Percentiles rank a stretch among this genome's conserved stretches.
phyloP scores from a whole-genome alignment of 2,888 invertebrate genomes.

The Mesochorus sp. region DNA sequence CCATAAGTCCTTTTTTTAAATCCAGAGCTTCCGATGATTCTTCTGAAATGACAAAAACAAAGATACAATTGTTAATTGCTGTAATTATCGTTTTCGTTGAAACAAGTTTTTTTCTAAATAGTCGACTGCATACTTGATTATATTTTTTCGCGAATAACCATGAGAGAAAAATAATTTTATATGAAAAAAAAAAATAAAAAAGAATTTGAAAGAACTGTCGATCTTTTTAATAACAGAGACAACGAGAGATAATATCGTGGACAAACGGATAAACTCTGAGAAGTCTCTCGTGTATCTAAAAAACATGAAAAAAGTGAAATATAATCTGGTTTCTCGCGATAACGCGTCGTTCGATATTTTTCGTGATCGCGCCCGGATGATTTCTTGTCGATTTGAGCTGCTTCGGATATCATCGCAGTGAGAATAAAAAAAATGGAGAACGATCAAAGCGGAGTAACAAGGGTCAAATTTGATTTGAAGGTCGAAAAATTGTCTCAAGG shows the following conservation, averaged over 20 bases:
- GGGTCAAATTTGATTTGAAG: too few species aligned
- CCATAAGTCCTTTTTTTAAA: slow-evolving; percentile 34
- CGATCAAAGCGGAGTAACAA: slow-evolving; percentile 53
- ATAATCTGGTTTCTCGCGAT: slow-evolving; percentile 51
- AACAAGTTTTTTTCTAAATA: too few species aligned
- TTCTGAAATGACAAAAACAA: slow-evolving; percentile 50
- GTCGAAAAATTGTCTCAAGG: too few species aligned
- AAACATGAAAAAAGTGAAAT: slow-evolving; percentile 19
- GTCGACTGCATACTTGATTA: too few species aligned
- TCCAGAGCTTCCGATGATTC: neutral
- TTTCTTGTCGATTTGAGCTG: slow-evolving; percentile 72
- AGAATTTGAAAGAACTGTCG: too few species aligned
- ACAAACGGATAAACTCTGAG: too few species aligned
- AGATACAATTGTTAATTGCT: slow-evolving; percentile 5
- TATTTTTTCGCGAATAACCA: too few species aligned
- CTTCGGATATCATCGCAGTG: slow-evolving; percentile 40
- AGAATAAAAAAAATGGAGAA: neutral
- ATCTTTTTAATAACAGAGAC: too few species aligned
- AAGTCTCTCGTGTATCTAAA: too few species aligned
- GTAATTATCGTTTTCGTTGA: neutral
- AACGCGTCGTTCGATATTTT: slow-evolving; percentile 43
- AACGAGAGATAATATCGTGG: slow-evolving; percentile 43
- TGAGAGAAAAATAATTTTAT: too few species aligned
- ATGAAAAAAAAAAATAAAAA: too few species aligned
- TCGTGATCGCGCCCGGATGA: slow-evolving; percentile 68